Evolutionary conservation across 2,888 invertebrate genomes (phyloP), one percentile per base, ranked within the genome.

Genomic region (Melipona bicolor): DNA sequence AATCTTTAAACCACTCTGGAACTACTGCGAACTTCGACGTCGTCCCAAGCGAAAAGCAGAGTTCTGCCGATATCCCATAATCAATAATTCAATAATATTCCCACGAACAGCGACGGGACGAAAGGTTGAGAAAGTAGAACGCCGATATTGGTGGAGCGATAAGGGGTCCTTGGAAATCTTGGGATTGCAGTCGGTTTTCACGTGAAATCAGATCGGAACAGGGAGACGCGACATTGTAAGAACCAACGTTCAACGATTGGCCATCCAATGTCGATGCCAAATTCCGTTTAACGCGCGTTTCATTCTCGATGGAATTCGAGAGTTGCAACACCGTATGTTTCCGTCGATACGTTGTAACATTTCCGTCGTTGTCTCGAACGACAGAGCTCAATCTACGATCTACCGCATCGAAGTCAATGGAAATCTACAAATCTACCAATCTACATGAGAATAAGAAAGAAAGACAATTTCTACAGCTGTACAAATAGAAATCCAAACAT

Each of bases 201-300:
- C 21, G 62, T 21, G 50, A 79, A 75, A 74, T 75, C 69, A 69
- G 74, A 54, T 54, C 52, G 21, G 68, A 70, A 75, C 70, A 24
- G 75, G 21, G 32, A 54, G 54, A 56, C 64, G 69, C 52, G 27
- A 75, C 56, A 49, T 68, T 62, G 27, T 21, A 68, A 52, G 21
- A 73, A 24, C 61, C 43, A 43, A 43, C 9, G 43, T 36, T 9
- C 6, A 36, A 36, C 43, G 62, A 74, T 74, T 52, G 68, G 21
- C 43, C 19, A n/a, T n/a, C n/a, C n/a, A 49, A 54, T 74, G 62
- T n/a, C 52, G 61, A 69, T 74, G 52, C 32, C 3, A 32, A 69
- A 27, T 32, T 76, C 32, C n/a, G 4, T 49, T 61, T 54, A 56
- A 78, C 52, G 19, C n/a, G 75, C 43, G 43, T 62, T 75, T 69